Conservation (phyloP, 2,113 vertebrate genomes). For the Muscicapa adusta region DNA sequence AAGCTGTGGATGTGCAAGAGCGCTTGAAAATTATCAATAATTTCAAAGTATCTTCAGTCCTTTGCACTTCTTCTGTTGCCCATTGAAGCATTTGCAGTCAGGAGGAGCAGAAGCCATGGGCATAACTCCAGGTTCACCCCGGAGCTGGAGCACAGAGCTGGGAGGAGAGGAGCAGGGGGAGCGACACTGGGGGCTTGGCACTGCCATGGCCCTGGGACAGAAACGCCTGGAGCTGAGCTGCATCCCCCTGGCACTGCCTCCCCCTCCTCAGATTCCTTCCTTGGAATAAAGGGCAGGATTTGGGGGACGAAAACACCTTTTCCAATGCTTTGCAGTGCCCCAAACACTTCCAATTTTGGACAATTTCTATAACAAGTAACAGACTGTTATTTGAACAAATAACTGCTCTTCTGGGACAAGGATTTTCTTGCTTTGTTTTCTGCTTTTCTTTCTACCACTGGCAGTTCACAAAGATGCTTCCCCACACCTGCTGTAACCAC, state of each 20-base stretch:
- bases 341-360: rapidly evolving
- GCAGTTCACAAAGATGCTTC: not conserved
- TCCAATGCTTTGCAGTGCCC: not conserved
- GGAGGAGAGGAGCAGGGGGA: not conserved
- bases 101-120: not conserved
- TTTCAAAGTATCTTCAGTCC: not conserved
- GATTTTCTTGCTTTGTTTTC: not conserved
- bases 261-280: not conserved
- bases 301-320: not conserved
- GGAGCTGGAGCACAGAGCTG: not conserved
- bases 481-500: not conserved
- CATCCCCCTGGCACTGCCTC: rapidly evolving
- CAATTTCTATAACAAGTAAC: not conserved
- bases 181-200: rapidly evolving
- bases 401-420: not conserved
- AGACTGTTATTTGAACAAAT: too few species aligned
- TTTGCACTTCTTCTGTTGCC: not conserved
- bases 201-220: rapidly evolving
- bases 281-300: not conserved
- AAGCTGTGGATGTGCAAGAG: not conserved
- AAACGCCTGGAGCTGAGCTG: not conserved
- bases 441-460: not conserved
- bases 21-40: not conserved
- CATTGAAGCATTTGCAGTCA: not conserved
- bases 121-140: not conserved